Evolutionary conservation across 2,888 invertebrate genomes (phyloP), one percentile per base, ranked within the genome.

Genomic region (Ochropleura leucogaster): DNA sequence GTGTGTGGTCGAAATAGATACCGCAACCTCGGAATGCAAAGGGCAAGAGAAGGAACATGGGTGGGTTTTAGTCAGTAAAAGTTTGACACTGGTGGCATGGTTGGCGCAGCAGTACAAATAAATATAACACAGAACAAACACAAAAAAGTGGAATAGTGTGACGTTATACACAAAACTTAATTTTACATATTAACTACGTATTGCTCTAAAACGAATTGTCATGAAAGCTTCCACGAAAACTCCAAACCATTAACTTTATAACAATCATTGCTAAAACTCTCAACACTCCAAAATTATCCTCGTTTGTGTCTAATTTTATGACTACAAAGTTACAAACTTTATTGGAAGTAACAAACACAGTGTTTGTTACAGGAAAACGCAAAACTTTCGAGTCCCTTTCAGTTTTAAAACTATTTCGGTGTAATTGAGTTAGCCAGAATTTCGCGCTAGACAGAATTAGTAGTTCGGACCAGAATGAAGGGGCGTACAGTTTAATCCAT

Each of bases 381-480:
- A 63, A 66, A 74, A 75, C 73, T 74, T 59, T 44, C 16, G 49
- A 67, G 83, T 68, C 86, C 82, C 86, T 87, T 88, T 86, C 72
- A 87, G 89, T 87, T 88, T 86, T 85, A 87, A 88, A 88, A 87
- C 89, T 90, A 91, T 87, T 86, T 89, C 81, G 74, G 78, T 85
- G 88, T 88, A 87, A 89, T 88, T 84, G 83, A 89, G 87, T 89
- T 87, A 87, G 83, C 68, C 80, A 59, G 72, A 85, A 88, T 85
- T 86, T 84, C 69, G 72, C 73, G 77, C 87, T 80, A 85, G 84
- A 83, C 71, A 57, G 69, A 73, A 79, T 85, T 82, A 77, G 76
- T 76, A 78, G 80, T 76, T 82, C 51, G 44, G 76, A 46, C 49
- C 67, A 75, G 71, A 84, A 80, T 80, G 70, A 80, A 72, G 75